Evolutionary conservation across 1,140 invertebrate genomes (phyloP).

Genomic region (Philopotamus ludificatus): DNA sequence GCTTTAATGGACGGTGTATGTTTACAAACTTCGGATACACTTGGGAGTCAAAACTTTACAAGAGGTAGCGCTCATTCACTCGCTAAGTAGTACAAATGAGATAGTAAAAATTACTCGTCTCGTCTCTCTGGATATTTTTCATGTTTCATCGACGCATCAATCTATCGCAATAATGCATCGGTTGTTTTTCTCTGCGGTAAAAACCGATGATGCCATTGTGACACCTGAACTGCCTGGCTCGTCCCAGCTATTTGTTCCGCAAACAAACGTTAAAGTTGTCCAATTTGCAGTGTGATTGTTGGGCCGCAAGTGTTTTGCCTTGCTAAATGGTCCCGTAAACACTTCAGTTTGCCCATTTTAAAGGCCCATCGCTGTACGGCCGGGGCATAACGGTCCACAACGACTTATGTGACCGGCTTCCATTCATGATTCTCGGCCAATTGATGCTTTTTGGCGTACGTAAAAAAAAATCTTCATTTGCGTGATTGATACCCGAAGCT

Average conservation of each 20-base stretch:
- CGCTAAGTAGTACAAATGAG: neutral
- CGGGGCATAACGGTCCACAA: neutral
- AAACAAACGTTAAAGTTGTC: slow-evolving; percentile 41
- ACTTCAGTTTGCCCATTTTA: slow-evolving; percentile 38
- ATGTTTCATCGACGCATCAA: too few relatives aligned
- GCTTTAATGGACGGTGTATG: slow-evolving; percentile 33
- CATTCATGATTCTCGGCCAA: neutral
- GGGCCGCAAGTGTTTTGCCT: slow-evolving; percentile 17
- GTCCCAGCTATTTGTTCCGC: slow-evolving; percentile 20
- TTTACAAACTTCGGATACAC: slow-evolving; percentile 16
- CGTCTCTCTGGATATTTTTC: neutral
- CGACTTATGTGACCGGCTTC: neutral
- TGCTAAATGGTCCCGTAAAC: slow-evolving; percentile 37
- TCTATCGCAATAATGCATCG: too few relatives aligned
- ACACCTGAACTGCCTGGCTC: too few relatives aligned
- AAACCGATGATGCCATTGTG: too few relatives aligned
- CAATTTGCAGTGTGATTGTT: slow-evolving; percentile 41
- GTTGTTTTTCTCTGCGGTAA: too few relatives aligned
- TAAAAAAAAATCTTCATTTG: too few relatives aligned
- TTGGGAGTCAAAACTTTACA: neutral
- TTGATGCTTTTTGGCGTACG: neutral
- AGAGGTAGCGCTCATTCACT: neutral
- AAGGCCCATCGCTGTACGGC: slow-evolving; percentile 15
- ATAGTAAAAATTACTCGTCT: neutral
- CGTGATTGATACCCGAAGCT: too few relatives aligned